Evolutionary conservation across 1,140 invertebrate species (phyloP), one percentile per base, ranked within the genome.

Genomic region (Scaptomyza graminum): DNA sequence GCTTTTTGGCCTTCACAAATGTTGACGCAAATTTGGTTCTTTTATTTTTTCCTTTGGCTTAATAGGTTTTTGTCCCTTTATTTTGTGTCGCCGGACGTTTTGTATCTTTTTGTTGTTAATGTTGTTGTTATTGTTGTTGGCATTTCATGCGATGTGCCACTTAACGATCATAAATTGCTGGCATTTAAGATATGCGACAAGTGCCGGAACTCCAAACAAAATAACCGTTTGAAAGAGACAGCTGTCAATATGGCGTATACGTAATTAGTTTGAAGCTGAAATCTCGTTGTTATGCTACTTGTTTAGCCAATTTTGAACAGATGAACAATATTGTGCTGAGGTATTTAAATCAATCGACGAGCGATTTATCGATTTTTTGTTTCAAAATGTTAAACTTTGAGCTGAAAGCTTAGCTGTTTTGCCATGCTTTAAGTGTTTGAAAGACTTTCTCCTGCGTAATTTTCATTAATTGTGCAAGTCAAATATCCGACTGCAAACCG

Each of bases 161-260:
- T 73, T 68, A 61, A 68, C 65, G 57, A 62, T 73, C 65, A 62
- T 73, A 73, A 73, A 68, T 56, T 68, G 70, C 31, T 52, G 15
- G 12, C 56, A 68, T 68, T 73, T 73, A 61, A 73, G 65, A 73
- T 72, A 72, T 50, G 64, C 51, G 56, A 68, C 56, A 61, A 72
- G 56, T 72, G 63, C 18, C 63, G 31, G 34, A 34, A 52, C 31
- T 28, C 37, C 37, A n/a, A 9, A 3, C 41, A 3, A 25, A 22
- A 18, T 6, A 41, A n/a, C 37, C 11, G 1, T 41, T 41, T n/a
- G 9, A 37, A 25, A 15, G 49, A 13, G 18, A 22, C 4, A 5
- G 7, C 51, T 9, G 18, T 18, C 28, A 12, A 57, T 9, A 39
- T 11, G 16, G 60, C 60, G 51, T 70, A 65, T 70, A 46, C 52